Evolutionary conservation across 37 sponge, comb jelly and placozoan genomes (phyloP), one percentile per base, ranked within the genome.

Genomic region (Corticium candelabrum): DNA sequence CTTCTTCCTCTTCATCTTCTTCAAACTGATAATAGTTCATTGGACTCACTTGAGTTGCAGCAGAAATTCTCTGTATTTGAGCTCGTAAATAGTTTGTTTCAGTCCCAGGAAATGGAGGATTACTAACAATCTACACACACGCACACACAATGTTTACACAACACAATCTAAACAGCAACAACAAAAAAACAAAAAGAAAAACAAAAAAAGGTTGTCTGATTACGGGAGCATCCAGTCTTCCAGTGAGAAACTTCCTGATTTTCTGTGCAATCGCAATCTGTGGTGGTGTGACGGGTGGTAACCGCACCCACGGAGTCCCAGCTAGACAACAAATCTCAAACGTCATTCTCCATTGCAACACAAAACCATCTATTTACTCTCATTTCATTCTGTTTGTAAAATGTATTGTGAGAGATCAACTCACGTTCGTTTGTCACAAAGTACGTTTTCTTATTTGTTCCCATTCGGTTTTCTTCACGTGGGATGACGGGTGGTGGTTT

Each of bases 51-150:
- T 91, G 91, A 15, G 92, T 91, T 69, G 86, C 88, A 37, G 92
- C 92, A 78, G 95, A 84, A 40, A 97, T 97, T 3, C 99, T 90
- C 4, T 89, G 93, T 34, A 97, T 91, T 80, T 97, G 99, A n/a
- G 94, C 94, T 69, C 95, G 80, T 41, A 97, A 77, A 72, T 91
- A 94, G 87, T 97, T 85, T 35, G 67, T 79, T 82, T 97, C 99
- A 0, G 82, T 86, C 2, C 99, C 99, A 36, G 99, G 99, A 56
- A 94, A 97, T 7, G 94, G 94, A 27, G 99, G 99, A 78, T 82
- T 94, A 68, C 85, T 81, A 37, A 80, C 76, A 7, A 94, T 74
- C 79, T 92, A 37, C 4, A 40, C 34, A 83, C 5, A 3, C 34
- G 37, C 27, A 3, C 1, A 33, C 34, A 41, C 37, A 29, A 40